phyloP scores from a whole-genome alignment of 2,888 invertebrate genomes.

The Drosophila greeni region DNA sequence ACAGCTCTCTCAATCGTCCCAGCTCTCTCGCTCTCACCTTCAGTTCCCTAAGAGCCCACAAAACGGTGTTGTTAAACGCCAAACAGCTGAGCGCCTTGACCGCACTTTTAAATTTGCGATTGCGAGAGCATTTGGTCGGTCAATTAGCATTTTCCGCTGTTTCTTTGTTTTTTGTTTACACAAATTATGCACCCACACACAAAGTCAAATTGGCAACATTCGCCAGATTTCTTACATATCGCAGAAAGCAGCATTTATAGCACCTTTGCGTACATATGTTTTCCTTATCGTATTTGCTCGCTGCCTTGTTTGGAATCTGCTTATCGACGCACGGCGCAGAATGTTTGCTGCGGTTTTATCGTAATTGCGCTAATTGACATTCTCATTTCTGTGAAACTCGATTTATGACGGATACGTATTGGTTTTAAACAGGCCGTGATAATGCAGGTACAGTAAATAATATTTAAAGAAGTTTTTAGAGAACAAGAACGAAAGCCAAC shows the following conservation, averaged over 20 bases:
- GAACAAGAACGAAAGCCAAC: too few species aligned
- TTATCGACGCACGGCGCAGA: constrained; percentile 38
- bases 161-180: constrained; percentile 36
- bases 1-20: constrained; percentile 13
- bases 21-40: not conserved
- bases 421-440: constrained; percentile 40
- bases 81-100: constrained; percentile 50
- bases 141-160: constrained; percentile 6
- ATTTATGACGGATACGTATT: constrained; percentile 26
- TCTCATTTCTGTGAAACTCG: constrained; percentile 29
- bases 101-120: constrained; percentile 21
- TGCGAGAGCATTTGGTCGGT: constrained; percentile 4
- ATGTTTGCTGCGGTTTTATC: constrained; percentile 54
- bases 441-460: constrained; percentile 40
- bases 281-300: constrained; percentile 30
- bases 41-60: not conserved
- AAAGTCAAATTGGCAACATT: constrained; percentile 8
- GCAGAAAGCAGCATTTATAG: constrained; percentile 34
- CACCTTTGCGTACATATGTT: constrained; percentile 25
- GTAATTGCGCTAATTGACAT: constrained; percentile 54
- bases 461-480: too few species aligned
- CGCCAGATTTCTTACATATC: constrained; percentile 23
- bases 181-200: constrained; percentile 31
- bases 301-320: constrained; percentile 20
- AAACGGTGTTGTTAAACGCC: constrained; percentile 55